A percentile compares a stretch with the other conserved stretches of the same genome.
These are phyloP conservation scores for Drosophila arizonae DNA, from an alignment of 1,140 invertebrate genomes.

Conservation along the genomic window DNA sequence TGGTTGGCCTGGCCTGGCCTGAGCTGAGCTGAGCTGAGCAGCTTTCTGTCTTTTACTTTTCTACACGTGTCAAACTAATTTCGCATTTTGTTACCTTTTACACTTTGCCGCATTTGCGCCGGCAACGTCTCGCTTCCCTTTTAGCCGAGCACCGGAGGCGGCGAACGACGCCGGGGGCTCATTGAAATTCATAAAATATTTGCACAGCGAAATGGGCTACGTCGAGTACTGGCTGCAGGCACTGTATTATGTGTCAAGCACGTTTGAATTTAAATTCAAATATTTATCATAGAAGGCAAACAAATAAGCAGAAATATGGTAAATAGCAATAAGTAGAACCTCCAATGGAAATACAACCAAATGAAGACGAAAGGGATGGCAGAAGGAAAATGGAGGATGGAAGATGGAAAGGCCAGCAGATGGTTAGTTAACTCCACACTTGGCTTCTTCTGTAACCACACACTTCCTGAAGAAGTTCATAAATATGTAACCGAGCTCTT, in stretches of 20 bases:
- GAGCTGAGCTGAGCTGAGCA: constrained; percentile 26
- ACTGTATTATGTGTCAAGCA: constrained; percentile 77
- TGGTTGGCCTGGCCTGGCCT: constrained; percentile 10
- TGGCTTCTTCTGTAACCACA: constrained; percentile 3
- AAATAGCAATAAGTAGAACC: constrained; percentile 72
- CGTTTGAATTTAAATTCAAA: constrained; percentile 80
- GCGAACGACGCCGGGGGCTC: constrained; percentile 50
- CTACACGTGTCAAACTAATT: constrained; percentile 79
- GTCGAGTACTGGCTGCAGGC: constrained; percentile 52
- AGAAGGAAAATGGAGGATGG: neutral
- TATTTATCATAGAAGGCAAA: constrained; percentile 75
- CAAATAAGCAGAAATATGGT: constrained; percentile 79
- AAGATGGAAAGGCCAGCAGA: constrained; percentile 11
- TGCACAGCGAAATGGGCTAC: constrained; percentile 74
- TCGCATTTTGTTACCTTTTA: constrained; percentile 78
- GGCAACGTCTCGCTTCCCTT: constrained; percentile 8
- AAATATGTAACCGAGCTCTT: neutral
- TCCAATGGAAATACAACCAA: constrained; percentile 12
- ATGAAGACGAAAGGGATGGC: neutral
- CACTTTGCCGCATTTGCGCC: constrained; percentile 68
- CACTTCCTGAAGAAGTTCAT: neutral
- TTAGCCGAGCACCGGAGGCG: neutral
- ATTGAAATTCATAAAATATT: constrained; percentile 81
- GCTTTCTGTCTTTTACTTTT: constrained; percentile 41
- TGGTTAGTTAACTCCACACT: constrained; percentile 20